Base-by-base conservation (phyloP, 2,888 invertebrate genomes). In the Drosophila neutralis region DNA sequence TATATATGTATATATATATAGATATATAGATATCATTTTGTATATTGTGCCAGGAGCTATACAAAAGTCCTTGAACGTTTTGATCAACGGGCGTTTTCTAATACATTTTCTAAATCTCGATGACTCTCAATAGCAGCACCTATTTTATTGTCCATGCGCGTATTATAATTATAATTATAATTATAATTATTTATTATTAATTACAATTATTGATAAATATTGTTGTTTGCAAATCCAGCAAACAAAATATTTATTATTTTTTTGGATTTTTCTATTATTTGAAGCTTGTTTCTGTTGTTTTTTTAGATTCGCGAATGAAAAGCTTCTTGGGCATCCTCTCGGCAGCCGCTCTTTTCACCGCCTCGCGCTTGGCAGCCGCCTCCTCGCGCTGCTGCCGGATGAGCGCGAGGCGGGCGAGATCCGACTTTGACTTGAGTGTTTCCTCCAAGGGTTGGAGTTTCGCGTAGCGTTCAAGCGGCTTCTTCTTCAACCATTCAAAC, bases 371-470 rank as follows among this genome's bases (percentile, higher is more conserved):
- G 87, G 97, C 97, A n/a, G 98, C 98, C 0, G 98, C 98, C 86
- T 98, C 98, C 90, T 98, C 98, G n/a, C 99, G 94, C 93, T 99
- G 98, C 92, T 98, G 98, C 73, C 97, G 96, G 84, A 99, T 98
- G 84, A 99, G 96, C 7, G 98, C 98, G 85, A 99, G 94, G 61
- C 99, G 94, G 5, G 98, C 99, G 58, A 99, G 94, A 94, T 99
- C 99, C 1, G 98, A 97, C 63, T 98, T 95, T 0, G 98, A 98
- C 91, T 98, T 98, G 27, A 98, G 98, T 0, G 99, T 99, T 93
- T 98, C 98, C 51, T 99, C 98, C 80, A 97, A 97, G 0, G 97
- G 97, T 90, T 99, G 98, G 45, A 98, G 94, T 91, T 96, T 95
- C 92, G 5, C 21, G 21, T 42, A 21, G 42, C 11, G 11, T 21